A percentile compares a stretch with the other conserved stretches of the same genome.
These are phyloP conservation scores for Melitaea cinxia DNA, from an alignment of 1,140 invertebrate genomes.

Conservation along the genomic window DNA sequence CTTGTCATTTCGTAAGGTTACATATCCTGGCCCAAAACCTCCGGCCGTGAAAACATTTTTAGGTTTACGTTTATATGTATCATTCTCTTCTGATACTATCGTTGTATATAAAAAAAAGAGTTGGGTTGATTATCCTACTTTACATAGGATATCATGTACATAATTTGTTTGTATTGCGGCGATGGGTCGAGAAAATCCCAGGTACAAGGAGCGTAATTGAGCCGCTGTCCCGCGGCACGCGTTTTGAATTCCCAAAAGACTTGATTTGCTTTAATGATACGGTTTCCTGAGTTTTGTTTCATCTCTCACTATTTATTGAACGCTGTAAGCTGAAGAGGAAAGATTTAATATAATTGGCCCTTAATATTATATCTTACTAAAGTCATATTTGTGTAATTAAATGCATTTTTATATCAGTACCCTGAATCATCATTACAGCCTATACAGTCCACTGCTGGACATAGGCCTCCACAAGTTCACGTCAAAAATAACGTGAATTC, in stretches of 20 bases:
- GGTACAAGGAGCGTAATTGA: slow-evolving; percentile 56
- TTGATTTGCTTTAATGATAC: slow-evolving; percentile 59
- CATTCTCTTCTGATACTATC: slow-evolving; percentile 20
- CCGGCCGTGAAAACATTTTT: too few species aligned
- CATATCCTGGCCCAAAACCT: too few species aligned
- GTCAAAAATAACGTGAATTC: too few species aligned
- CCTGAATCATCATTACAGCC: too few species aligned
- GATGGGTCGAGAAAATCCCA: slow-evolving; percentile 24
- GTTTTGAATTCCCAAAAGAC: slow-evolving; percentile 52
- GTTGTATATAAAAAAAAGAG: slow-evolving; percentile 17
- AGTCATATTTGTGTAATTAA: neutral
- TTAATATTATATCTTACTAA: neutral
- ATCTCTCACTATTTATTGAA: slow-evolving; percentile 41
- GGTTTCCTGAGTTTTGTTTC: slow-evolving; percentile 52
- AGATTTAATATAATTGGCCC: slow-evolving; percentile 3
- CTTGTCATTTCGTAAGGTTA: too few species aligned
- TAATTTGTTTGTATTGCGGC: neutral
- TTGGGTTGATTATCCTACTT: slow-evolving; percentile 24
- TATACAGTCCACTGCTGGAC: too few species aligned
- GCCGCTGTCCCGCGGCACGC: slow-evolving; percentile 47
- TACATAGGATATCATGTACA: slow-evolving; percentile 19
- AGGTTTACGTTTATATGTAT: slow-evolving; percentile 21
- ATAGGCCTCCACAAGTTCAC: too few species aligned
- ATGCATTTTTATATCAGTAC: neutral
- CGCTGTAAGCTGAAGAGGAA: slow-evolving; percentile 5